Conservation (phyloP, 2,888 invertebrate species). For the Chorisops tibialis region DNA sequence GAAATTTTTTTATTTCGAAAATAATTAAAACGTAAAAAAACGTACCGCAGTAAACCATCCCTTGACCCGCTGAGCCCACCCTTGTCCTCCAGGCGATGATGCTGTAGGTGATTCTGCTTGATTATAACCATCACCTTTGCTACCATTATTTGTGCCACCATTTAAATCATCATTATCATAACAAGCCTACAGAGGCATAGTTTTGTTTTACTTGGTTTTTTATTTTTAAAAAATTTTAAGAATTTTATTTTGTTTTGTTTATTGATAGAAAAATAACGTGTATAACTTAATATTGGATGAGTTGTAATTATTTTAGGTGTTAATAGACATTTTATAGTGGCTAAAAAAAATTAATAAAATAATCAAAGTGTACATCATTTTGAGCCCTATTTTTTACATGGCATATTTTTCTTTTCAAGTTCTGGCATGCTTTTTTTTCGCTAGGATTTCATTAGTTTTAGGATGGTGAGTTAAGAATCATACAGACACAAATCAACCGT, state of each 20-base stretch:
- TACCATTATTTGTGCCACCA: conserved; percentile 17
- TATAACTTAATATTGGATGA: background rate
- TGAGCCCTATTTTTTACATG: no score
- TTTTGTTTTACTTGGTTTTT: conserved; percentile 17
- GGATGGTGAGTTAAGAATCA: no score
- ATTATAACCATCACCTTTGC: conserved; percentile 33
- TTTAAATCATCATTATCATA: conserved; percentile 31
- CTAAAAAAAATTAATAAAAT: no score
- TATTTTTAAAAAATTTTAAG: background rate
- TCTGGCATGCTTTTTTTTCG: no score
- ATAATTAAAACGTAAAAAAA: conserved; percentile 43
- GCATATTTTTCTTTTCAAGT: no score
- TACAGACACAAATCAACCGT: no score
- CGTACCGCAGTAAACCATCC: conserved; percentile 70
- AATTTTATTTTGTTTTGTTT: background rate
- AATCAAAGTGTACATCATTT: no score
- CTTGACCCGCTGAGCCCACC: conserved; percentile 70
- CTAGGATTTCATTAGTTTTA: no score
- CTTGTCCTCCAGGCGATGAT: conserved; percentile 56
- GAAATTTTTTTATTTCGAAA: conserved; percentile 35
- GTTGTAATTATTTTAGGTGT: background rate
- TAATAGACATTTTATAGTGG: background rate
- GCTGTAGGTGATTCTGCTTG: conserved; percentile 47
- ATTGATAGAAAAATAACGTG: background rate
- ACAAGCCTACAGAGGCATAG: conserved; percentile 22